A percentile compares a stretch with the other conserved stretches of the same genome.
Conservation (phyloP, 2,888 invertebrate genomes). For the Ectobius pallidus region DNA sequence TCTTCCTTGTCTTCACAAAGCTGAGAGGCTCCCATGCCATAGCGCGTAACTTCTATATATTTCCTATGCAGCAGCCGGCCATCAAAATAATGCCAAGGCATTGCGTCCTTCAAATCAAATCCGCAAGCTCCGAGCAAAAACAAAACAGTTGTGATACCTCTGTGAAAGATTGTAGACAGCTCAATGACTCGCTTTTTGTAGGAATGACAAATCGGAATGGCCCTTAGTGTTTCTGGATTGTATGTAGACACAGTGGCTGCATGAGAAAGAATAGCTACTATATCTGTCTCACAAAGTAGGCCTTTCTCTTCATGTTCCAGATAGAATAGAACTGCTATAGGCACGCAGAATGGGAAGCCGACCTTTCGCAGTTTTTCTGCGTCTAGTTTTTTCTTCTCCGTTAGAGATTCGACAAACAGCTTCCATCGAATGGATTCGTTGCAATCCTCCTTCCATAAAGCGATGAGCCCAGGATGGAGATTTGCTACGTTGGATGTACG, state of each 20-base stretch:
- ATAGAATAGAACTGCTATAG: neutral
- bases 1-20: too few species aligned
- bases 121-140: neutral
- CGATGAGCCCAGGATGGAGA: neutral
- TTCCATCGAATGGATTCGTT: neutral
- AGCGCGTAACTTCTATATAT: too few species aligned
- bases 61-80: too few species aligned
- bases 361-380: neutral
- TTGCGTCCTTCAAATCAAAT: neutral
- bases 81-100: too few species aligned
- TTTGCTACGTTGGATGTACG: too few species aligned
- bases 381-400: neutral
- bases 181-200: neutral
- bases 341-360: neutral
- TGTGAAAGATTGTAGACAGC: neutral
- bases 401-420: neutral
- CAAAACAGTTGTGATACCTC: neutral
- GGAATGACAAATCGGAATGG: neutral
- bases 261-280: neutral
- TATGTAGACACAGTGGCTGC: neutral
- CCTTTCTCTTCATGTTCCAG: neutral
- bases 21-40: too few species aligned
- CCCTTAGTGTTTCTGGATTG: neutral
- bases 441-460: neutral
- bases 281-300: neutral